Base-by-base conservation (phyloP, 2,888 invertebrate species). In the Melieria picta region DNA sequence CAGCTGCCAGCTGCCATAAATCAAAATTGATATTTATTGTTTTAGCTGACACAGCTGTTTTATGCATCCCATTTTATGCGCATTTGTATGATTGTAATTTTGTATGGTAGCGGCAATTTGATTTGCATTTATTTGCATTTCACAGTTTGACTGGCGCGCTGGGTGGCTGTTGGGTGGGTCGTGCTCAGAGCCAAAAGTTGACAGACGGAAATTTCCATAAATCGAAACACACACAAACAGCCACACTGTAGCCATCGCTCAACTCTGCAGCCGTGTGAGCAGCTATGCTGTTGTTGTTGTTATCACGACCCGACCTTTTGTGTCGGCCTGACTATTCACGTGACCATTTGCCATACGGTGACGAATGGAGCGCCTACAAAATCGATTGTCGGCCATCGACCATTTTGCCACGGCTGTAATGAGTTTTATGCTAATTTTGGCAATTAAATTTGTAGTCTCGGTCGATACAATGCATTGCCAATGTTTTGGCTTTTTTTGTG, bases 181-280 rank as follows among this genome's bases (percentile, higher is more conserved):
- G 30, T n/a, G 11, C 13, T 52, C 13, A 11, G 52, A 7, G 52
- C 52, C 52, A 7, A 52, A 52, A 52, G 13, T 52, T 52, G 52
- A 52, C 52, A 52, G 52, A 52, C 52, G 52, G 52, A 52, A 52
- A 52, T 52, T 52, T 52, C 52, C 52, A 52, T 52, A 52, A 52
- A n/a, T 30, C 30, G 30, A 30, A 30, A 30, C 30, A 9, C 50
- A 50, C 13, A 52, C 52, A 52, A 30, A 52, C 13, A 13, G 52
- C 52, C 5, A 50, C 50, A 52, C 52, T 30, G 30, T 30, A 30
- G 30, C 30, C 30, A 30, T 30, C 30, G 30, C 30, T 30, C 30
- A 30, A 30, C 30, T 30, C 30, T 30, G 30, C 30, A 30, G 30
- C 30, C 30, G 30, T 30, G 30, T 30, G 30, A 30, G 30, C 30